Conservation (phyloP, 2,888 invertebrate species). For the Mesorhabditis sp. region DNA sequence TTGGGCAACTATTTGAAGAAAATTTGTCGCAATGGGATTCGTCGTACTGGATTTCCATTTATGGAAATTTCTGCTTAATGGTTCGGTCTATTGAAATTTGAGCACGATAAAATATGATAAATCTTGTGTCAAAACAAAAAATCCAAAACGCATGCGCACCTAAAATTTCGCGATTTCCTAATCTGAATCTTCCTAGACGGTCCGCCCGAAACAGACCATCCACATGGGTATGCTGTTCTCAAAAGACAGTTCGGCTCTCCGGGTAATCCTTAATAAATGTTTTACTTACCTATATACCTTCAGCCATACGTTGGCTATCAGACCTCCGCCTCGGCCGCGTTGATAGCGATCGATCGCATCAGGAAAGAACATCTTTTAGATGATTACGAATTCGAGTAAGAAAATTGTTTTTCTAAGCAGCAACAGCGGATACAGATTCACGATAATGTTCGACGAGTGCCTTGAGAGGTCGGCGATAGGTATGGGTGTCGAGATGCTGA, state of each 20-base stretch:
- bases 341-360: constrained; percentile 32
- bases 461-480: constrained; percentile 26
- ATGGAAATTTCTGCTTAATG: too few relatives aligned
- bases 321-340: constrained; percentile 28
- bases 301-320: constrained; percentile 23
- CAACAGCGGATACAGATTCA: constrained; percentile 21
- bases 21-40: too few relatives aligned
- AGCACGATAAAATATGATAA: too few relatives aligned
- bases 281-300: neutral
- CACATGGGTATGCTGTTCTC: neutral
- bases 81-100: too few relatives aligned
- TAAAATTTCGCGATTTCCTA: too few relatives aligned
- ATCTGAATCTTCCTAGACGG: too few relatives aligned
- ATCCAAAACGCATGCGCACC: too few relatives aligned
- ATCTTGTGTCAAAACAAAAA: too few relatives aligned
- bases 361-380: constrained; percentile 24
- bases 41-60: too few relatives aligned
- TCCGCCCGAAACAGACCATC: neutral
- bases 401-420: neutral
- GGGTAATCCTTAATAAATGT: neutral
- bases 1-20: too few relatives aligned
- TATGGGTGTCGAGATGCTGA: constrained; percentile 20
- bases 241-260: neutral
- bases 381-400: constrained; percentile 25
- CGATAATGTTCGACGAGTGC: constrained; percentile 31